A percentile compares a stretch with the other conserved stretches of the same genome.
These are phyloP conservation scores for Trichonephila clavipes DNA, from an alignment of 1,140 invertebrate genomes.

Conservation along the genomic window DNA sequence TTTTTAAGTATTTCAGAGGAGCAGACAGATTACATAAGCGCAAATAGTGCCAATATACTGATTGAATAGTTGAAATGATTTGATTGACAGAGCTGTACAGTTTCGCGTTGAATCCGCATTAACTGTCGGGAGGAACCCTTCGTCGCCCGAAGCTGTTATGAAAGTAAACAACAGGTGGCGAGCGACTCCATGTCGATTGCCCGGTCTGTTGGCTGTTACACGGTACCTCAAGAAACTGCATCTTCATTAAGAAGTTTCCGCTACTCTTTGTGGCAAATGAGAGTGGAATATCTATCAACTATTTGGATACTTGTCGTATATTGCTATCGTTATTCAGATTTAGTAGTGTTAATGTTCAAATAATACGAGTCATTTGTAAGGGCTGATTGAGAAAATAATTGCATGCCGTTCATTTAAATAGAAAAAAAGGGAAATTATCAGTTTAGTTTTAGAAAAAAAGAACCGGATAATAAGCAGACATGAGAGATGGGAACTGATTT, in stretches of 20 bases:
- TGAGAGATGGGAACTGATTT: no score
- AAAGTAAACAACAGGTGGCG: conserved; percentile 72
- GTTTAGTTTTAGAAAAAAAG: no score
- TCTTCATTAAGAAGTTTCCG: background rate
- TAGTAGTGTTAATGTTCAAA: no score
- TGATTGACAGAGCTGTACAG: conserved; percentile 34
- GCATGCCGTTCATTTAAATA: no score
- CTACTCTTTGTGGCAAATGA: background rate
- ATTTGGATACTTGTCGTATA: background rate
- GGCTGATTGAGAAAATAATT: no score
- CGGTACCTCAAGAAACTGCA: background rate
- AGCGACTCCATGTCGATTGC: conserved; percentile 38
- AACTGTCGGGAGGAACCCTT: conserved; percentile 60
- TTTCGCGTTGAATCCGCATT: background rate
- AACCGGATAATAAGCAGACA: no score
- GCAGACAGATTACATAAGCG: no score
- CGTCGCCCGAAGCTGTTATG: conserved; percentile 38
- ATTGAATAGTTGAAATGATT: background rate
- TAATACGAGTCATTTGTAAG: no score
- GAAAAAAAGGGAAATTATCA: no score
- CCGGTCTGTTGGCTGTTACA: background rate
- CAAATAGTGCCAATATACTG: no score
- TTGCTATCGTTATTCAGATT: no score
- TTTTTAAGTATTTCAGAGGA: no score
- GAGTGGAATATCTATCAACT: background rate